Conservation (phyloP, 1,140 invertebrate genomes). For the Drosophila aff. region DNA sequence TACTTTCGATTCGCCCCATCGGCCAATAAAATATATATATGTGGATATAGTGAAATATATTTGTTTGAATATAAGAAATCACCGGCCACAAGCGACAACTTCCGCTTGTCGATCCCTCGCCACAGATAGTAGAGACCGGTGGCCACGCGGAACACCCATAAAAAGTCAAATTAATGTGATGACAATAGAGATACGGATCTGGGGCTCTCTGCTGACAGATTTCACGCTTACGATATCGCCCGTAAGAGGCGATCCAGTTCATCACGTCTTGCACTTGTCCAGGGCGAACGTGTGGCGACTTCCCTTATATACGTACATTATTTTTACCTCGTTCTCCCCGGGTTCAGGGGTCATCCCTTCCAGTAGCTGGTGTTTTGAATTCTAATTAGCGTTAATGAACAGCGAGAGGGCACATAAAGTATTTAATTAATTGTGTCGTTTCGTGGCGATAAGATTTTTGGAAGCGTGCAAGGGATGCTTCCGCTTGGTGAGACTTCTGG, state of each 20-base stretch:
- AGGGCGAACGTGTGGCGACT: conserved; percentile 35
- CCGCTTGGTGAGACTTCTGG: conserved; percentile 21
- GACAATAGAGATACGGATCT: conserved; percentile 45
- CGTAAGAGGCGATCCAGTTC: conserved; percentile 25
- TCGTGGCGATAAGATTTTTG: conserved; percentile 24
- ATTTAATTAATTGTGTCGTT: conserved; percentile 69
- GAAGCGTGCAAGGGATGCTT: conserved; percentile 36
- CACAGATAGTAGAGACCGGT: conserved; percentile 3
- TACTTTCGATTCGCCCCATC: conserved; percentile 46
- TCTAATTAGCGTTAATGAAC: conserved; percentile 75
- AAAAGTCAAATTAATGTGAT: conserved; percentile 83
- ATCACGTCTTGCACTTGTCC: conserved; percentile 46
- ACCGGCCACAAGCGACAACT: conserved; percentile 54
- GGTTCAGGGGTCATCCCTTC: conserved; percentile 13
- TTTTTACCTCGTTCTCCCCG: not conserved
- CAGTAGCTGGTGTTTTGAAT: conserved; percentile 59
- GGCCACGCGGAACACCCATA: conserved; percentile 65
- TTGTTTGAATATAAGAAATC: not conserved
- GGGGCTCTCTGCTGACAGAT: conserved; percentile 47
- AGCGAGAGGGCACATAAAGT: conserved; percentile 59
- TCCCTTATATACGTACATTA: not conserved
- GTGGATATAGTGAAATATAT: not conserved
- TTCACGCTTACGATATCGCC: conserved; percentile 72
- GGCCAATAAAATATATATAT: conserved; percentile 18
- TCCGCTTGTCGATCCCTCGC: conserved; percentile 40